Percentiles rank a stretch among this genome's conserved stretches.
These are phyloP conservation scores for Buathra laborator DNA, from an alignment of 2,888 invertebrate species.

Conservation along the genomic window DNA sequence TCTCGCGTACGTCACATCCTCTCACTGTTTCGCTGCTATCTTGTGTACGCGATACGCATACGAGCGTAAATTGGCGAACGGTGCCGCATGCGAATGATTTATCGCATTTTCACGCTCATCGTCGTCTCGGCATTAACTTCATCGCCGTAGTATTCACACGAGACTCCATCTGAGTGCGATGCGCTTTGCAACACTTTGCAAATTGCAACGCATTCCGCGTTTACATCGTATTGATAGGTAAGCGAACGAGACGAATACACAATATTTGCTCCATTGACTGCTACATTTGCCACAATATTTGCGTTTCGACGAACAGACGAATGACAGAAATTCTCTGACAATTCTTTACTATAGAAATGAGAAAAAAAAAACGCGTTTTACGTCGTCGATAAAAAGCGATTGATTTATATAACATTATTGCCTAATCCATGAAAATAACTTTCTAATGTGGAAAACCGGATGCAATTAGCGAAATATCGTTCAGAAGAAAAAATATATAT, in stretches of 20 bases:
- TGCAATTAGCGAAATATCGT: too few relatives aligned
- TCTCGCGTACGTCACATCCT: slow-evolving; percentile 24
- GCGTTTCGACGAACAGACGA: neutral
- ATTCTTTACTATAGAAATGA: neutral
- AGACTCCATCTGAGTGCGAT: slow-evolving; percentile 7
- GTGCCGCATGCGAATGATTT: slow-evolving; percentile 40
- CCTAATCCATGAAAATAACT: slow-evolving; percentile 27
- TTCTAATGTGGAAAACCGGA: slow-evolving; percentile 3
- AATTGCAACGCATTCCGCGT: neutral
- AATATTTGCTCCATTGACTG: slow-evolving; percentile 7
- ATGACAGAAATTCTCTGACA: neutral
- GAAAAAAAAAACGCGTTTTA: neutral
- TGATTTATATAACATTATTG: neutral
- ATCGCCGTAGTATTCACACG: slow-evolving; percentile 35
- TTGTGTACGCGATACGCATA: slow-evolving; percentile 6
- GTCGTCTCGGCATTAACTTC: slow-evolving; percentile 32
- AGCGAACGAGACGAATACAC: neutral
- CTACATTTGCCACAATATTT: neutral
- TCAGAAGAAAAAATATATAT: neutral
- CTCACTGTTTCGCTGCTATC: neutral
- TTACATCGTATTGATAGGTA: neutral
- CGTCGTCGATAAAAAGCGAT: slow-evolving; percentile 4
- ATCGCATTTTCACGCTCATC: slow-evolving; percentile 43
- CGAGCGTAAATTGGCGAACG: slow-evolving; percentile 28
- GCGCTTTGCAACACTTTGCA: slow-evolving; percentile 25